phyloP scores from a whole-genome alignment of 2,888 invertebrate species.

The Ecdyonurus torrentis region DNA sequence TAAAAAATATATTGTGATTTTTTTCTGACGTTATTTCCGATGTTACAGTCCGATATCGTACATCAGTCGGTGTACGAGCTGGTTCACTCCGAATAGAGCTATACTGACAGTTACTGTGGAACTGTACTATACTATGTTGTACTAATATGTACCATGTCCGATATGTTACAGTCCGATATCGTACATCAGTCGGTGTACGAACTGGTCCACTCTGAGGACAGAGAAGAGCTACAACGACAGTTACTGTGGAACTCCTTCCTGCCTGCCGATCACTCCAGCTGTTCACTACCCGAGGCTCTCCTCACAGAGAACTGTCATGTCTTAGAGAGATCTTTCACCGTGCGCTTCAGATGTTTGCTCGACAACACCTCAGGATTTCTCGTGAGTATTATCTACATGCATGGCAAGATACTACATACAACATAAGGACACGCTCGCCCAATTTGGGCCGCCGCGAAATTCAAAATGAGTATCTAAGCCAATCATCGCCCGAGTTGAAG shows the following conservation, averaged over 20 bases:
- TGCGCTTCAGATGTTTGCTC: conserved; percentile 93
- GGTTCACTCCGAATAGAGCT: conserved; percentile 98
- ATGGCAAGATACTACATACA: no score
- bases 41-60: conserved; percentile 91
- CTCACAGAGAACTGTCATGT: conserved; percentile 77
- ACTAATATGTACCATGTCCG: neutral
- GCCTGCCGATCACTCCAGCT: conserved; percentile 49
- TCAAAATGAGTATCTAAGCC: no score
- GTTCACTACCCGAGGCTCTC: conserved; percentile 75
- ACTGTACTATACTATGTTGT: no score
- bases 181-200: conserved; percentile 99
- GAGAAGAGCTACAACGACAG: conserved; percentile 92
- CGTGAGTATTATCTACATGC: no score
- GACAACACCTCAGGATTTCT: conserved; percentile 99
- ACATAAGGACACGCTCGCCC: no score
- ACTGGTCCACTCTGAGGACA: conserved; percentile 95
- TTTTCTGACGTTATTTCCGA: no score
- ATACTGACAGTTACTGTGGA: conserved; percentile 88
- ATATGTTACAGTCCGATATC: conserved; percentile 81
- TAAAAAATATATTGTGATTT: no score
- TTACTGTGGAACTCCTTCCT: conserved; percentile 89
- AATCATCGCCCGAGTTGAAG: no score
- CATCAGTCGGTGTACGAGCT: conserved; percentile 98
- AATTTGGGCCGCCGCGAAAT: no score
- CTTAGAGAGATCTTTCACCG: conserved; percentile 92